Conservation (phyloP, 2,113 vertebrate species). For the Pseudorectes ferrugineus region DNA sequence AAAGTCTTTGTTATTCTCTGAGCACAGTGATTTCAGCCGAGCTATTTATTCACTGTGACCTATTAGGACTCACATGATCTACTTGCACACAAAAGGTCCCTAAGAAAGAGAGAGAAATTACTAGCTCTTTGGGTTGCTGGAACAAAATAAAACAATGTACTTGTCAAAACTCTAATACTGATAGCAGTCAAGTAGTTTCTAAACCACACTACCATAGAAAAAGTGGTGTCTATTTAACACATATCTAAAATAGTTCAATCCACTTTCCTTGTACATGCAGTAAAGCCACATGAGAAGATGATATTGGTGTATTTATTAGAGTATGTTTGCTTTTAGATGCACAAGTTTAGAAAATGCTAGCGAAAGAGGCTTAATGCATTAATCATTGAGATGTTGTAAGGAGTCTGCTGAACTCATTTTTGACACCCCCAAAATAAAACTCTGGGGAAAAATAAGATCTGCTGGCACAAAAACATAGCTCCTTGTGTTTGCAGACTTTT, state of each 20-base stretch:
- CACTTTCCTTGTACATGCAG: background rate
- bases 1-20: slow-evolving; percentile 38
- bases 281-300: background rate
- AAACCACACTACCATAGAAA: background rate
- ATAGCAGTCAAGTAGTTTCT: background rate
- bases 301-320: background rate
- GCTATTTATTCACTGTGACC: slow-evolving; percentile 43
- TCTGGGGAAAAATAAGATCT: background rate
- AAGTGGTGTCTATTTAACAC: background rate
- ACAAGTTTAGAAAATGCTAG: background rate
- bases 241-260: background rate
- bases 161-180: background rate
- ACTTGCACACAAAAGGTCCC: slow-evolving; percentile 18
- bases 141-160: background rate
- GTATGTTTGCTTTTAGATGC: background rate
- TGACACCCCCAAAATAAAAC: background rate
- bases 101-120: background rate
- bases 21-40: slow-evolving; percentile 3
- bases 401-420: background rate
- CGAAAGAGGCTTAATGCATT: background rate
- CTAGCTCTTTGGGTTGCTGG: background rate
- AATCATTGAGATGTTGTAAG: background rate
- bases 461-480: background rate
- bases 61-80: slow-evolving; percentile 46
- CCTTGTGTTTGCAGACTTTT: background rate